Evolutionary conservation across 2,797 vertebrate species (phyloP).

Genomic region (Phataginus tetradactyla): DNA sequence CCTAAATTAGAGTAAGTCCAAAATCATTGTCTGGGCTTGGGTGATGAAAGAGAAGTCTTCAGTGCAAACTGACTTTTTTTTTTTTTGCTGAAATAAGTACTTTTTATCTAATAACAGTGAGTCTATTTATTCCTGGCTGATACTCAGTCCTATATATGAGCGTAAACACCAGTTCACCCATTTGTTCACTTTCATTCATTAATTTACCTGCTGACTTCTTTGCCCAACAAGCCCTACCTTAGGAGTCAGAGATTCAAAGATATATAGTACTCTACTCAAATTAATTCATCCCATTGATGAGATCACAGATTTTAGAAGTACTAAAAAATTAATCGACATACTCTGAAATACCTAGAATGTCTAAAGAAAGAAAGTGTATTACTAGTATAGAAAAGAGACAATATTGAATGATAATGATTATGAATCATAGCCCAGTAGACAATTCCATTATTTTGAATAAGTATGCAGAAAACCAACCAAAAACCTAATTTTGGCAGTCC

Average conservation of each 20-base stretch:
- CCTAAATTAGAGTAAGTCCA: neutral
- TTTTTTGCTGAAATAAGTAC: neutral
- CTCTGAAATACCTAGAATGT: neutral
- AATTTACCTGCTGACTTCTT: neutral
- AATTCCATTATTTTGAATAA: neutral
- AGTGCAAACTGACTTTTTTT: neutral
- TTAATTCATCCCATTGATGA: neutral
- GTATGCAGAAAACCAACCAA: neutral
- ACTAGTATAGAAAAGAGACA: neutral
- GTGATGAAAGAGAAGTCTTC: conserved; percentile 2
- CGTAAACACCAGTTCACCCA: neutral
- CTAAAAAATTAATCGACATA: neutral
- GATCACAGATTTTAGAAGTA: neutral
- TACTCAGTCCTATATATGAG: no score
- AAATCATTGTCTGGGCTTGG: neutral
- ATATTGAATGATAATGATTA: neutral
- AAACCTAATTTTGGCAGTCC: neutral
- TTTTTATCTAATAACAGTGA: neutral
- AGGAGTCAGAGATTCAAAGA: neutral
- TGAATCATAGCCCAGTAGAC: neutral
- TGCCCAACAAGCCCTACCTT: neutral
- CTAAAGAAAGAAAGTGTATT: neutral
- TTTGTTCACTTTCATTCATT: neutral
- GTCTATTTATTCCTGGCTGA: neutral
- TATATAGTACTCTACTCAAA: neutral